These are phyloP conservation scores for Tetrax tetrax DNA, from an alignment of 2,113 vertebrate genomes.

Conservation along the genomic window DNA sequence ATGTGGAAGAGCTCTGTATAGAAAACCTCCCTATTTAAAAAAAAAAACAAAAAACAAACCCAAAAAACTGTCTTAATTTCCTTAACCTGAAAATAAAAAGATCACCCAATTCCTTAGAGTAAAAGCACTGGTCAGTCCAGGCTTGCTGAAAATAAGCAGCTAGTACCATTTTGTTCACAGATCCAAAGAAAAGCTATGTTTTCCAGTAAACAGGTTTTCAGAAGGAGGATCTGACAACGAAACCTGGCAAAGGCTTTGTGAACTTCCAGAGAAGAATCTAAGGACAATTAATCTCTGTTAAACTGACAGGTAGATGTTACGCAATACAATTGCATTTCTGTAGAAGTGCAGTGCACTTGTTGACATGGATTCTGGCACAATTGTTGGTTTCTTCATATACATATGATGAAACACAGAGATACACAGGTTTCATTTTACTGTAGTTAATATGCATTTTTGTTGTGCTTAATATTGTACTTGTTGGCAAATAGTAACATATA, in stretches of 20 bases:
- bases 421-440: not conserved
- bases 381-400: not conserved
- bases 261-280: not conserved
- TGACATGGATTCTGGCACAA: not conserved
- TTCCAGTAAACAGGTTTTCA: not conserved
- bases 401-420: not conserved
- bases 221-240: not conserved
- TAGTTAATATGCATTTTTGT: not conserved
- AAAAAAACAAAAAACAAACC: too few relatives aligned
- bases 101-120: not conserved
- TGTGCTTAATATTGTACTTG: not conserved
- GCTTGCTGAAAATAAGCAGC: not conserved
- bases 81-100: slow-evolving; percentile 25
- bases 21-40: not conserved
- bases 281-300: slow-evolving; percentile 25
- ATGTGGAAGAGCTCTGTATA: not conserved
- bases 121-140: not conserved
- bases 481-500: not conserved
- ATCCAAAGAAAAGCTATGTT: not conserved
- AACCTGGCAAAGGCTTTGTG: slow-evolving; percentile 24
- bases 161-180: not conserved
- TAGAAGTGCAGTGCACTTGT: not conserved
- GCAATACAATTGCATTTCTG: not conserved
- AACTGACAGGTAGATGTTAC: not conserved
- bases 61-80: not conserved